These are phyloP conservation scores for Salvelinus alpinus DNA, from an alignment of 2,113 vertebrate species.

Conservation along the genomic window DNA sequence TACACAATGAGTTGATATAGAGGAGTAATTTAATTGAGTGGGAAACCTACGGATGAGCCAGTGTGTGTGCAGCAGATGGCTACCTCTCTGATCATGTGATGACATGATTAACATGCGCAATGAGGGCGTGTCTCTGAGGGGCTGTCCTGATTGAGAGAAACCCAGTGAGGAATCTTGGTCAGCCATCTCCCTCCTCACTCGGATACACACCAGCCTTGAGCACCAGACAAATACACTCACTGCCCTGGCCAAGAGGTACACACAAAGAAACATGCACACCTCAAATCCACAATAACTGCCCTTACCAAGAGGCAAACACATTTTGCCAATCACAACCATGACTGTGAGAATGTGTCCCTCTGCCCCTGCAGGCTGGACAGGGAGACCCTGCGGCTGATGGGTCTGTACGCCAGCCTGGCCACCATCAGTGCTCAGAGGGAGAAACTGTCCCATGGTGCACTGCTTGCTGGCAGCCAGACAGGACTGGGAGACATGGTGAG, in stretches of 20 bases:
- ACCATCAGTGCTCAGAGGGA: constrained; percentile 68
- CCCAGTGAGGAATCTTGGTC: constrained; percentile 57
- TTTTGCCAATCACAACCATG: background rate
- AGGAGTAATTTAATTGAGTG: too few species aligned
- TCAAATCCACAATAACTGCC: background rate
- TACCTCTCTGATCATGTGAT: background rate
- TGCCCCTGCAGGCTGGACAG: constrained; percentile 49
- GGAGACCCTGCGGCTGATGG: constrained; percentile 48
- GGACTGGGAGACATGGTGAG: constrained; percentile 74
- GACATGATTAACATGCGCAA: constrained; percentile 37
- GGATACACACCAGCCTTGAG: constrained; percentile 52
- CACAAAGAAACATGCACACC: background rate
- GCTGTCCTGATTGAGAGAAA: constrained; percentile 18
- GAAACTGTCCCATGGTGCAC: constrained; percentile 55
- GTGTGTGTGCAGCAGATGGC: background rate
- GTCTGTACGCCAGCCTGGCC: constrained; percentile 61
- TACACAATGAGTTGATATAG: background rate
- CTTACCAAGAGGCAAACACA: background rate
- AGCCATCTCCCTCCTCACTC: constrained; percentile 58
- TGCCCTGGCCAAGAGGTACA: constrained; percentile 61
- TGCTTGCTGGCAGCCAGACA: constrained; percentile 62
- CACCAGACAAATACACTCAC: constrained; percentile 58
- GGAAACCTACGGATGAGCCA: too few species aligned
- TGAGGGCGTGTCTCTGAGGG: constrained; percentile 23
- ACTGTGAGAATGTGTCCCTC: constrained; percentile 12